Evolutionary conservation across 2,888 invertebrate genomes (phyloP), one percentile per base, ranked within the genome.

Genomic region (Dermolepida albohirtum): DNA sequence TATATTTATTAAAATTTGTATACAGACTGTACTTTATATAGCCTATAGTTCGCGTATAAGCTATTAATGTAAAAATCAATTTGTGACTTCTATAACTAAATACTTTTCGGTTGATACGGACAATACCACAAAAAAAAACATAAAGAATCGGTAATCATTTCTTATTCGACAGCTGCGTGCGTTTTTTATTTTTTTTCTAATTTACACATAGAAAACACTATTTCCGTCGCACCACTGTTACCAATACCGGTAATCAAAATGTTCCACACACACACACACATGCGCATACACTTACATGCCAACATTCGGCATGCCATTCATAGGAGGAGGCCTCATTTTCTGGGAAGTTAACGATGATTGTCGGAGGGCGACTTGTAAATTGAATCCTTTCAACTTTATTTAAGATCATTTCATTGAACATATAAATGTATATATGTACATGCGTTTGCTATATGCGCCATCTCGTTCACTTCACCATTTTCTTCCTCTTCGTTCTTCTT

Each of bases 311-410:
- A 73, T 72, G 74, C 72, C 67, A 70, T 70, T 74, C 71, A 74
- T 67, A 69, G 54, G 64, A 68, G 62, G 59, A 49, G 47, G 54
- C 65, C 69, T 75, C 72, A 74, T 74, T 75, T 76, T 76, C 75
- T 75, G 75, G 73, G 75, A 76, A 76, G 71, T 73, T 72, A 74
- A 71, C 71, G 69, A 70, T 55, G 75, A 76, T 76, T 77, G 76
- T 75, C 73, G 71, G 67, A 73, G 74, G 72, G 72, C 72, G 68
- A 77, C 73, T 74, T 74, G 74, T 73, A 76, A 75, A 76, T 76
- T 76, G 75, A 78, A 78, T 78, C 77, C 76, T 76, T 76, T 75
- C 72, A 74, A 72, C 71, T 71, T 72, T 74, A 74, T 73, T 68
- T 74, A 74, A 74, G 67, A 69, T 73, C 73, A 34, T 34, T 34